Base-by-base conservation (phyloP, 2,888 invertebrate genomes). In the Folsomia manolachei region DNA sequence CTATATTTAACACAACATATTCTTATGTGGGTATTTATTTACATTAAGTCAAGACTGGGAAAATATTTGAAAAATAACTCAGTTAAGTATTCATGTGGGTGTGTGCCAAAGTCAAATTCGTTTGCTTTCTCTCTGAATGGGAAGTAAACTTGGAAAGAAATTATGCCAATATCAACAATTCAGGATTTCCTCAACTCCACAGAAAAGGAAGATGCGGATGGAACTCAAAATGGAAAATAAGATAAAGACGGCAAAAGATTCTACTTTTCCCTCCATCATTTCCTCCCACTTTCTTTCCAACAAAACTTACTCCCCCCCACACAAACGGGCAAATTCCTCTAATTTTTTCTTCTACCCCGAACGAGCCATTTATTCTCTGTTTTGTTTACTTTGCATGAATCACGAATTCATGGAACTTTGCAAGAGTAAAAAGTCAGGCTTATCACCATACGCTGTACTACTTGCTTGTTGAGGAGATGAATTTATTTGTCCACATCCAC, bases 161-260 rank as follows among this genome's bases (percentile, higher is more conserved):
- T 79, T 79, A 79, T 77, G 79, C 79, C 79, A 77, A 77, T 79
- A 79, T 76, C 75, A 76, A 77, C 79, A 64, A 77, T 75, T 76
- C 77, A 77, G 77, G 77, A 79, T 79, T 77, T 79, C 79, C 79
- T 77, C 75, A 70, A 78, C 75, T 75, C 77, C 75, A 74, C 73
- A 76, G 74, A 73, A 75, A 78, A 74, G 75, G 76, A 77, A 73
- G 74, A 76, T 74, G 76, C 75, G 75, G 76, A 74, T 72, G 75
- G 69, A 71, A 70, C 69, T 71, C 70, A 74, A 76, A 76, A 76
- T 76, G 72, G 70, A 75, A 78, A 78, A 77, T 74, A 74, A 78
- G 76, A 78, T 78, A 76, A 76, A 75, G 71, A 52, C 74, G 75
- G 69, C 72, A 73, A 66, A 75, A 73, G 72, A 75, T 77, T 70